Base-by-base conservation (phyloP, 2,797 vertebrate genomes). In the Crenuchus spilurus region DNA sequence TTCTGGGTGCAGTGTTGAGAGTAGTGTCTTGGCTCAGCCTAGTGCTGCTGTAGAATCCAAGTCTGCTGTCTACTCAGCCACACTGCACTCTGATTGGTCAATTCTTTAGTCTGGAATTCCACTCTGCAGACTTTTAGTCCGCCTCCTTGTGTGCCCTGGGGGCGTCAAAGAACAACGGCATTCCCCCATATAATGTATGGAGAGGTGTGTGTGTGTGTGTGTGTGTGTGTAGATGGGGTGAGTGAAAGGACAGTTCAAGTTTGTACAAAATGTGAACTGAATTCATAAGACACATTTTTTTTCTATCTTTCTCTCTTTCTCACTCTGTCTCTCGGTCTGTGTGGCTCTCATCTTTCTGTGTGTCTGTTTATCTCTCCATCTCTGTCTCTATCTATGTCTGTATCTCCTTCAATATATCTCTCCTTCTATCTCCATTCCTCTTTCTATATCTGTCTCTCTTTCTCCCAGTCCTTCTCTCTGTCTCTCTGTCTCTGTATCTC, bases 51-150 rank as follows among this genome's bases (percentile, higher is more conserved):
- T 52, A 78, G 76, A 80, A 74, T 60, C 54, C 28, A 52, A 60
- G 64, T 58, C 62, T 42, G 41, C 76, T 78, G 78, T 68, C 67
- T 84, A 86, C 87, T 89, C 86, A 77, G 82, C 87, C 86, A 76
- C 88, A 87, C 20, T 76, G 74, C 52, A 24, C 61, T 85, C 80
- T 55, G 84, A 93, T 93, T 94, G 93, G 93, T 44, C 66, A 87
- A 81, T 70, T 14, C 58, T 22, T n/a, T 83, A 84, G 84, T 87
- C 87, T 94, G 94, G 94, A 94, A 93, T 95, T 95, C 85, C 79
- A 90, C 92, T 93, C 16, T 91, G 84, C 82, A 87, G 90, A 88
- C 80, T 77, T 75, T 74, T 86, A 87, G 82, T 88, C 93, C 93
- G 61, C 82, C 82, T 61, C 71, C 48, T 55, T 31, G 69, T 74